Evolutionary conservation across 2,888 invertebrate species (phyloP).

Genomic region (Tetragonula carbonaria): DNA sequence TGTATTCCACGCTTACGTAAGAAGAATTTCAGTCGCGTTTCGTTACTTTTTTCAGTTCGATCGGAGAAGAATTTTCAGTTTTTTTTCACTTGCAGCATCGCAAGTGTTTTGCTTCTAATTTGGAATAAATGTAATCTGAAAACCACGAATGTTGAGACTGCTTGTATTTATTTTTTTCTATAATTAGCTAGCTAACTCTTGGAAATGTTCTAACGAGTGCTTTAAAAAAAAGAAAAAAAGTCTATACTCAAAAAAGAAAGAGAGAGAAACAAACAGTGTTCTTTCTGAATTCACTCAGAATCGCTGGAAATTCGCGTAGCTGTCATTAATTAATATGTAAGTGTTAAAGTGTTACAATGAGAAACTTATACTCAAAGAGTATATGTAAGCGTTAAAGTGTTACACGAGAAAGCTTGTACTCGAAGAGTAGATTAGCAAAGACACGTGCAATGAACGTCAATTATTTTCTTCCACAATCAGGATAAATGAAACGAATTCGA

Average conservation of each 20-base stretch:
- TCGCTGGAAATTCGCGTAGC: neutral
- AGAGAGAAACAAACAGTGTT: neutral
- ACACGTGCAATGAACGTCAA: neutral
- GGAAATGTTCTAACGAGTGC: neutral
- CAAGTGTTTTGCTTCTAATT: neutral
- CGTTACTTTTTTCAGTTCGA: neutral
- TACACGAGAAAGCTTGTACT: neutral
- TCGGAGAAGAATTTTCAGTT: neutral
- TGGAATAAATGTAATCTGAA: neutral
- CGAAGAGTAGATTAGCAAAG: neutral
- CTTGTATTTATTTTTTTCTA: neutral
- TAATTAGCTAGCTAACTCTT: neutral
- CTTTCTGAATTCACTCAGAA: neutral
- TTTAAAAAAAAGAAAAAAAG: neutral
- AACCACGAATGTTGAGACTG: neutral
- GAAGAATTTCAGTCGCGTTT: neutral
- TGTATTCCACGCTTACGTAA: neutral
- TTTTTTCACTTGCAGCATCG: neutral
- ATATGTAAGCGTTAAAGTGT: neutral
- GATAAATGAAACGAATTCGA: neutral
- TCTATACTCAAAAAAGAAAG: neutral
- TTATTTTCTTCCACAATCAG: neutral
- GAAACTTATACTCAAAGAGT: neutral
- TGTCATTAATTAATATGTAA: neutral
- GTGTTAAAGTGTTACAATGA: neutral